Base-by-base conservation (phyloP, 2,797 vertebrate genomes). In the Phalloptychus januarius region DNA sequence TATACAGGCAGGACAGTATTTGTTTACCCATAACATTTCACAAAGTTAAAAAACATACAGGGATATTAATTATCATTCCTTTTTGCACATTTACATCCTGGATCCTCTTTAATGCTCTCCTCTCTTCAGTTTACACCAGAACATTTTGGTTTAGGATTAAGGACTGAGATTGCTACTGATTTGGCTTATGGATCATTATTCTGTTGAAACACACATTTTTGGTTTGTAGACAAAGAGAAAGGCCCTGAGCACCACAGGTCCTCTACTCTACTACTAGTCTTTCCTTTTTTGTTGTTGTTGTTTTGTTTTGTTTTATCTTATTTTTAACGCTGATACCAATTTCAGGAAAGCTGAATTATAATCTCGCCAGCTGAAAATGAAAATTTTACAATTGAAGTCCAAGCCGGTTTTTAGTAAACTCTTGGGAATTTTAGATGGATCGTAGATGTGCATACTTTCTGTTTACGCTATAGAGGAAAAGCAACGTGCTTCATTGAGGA, bases 401-500 rank as follows among this genome's bases (percentile, higher is more conserved):
- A 13, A 44, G 23, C 65, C 13, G 23, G n/a, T 38, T 42, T 69
- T n/a, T 16, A 25, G 10, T 12, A 7, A 69, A 15, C 23, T 69
- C 61, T 31, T 36, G 31, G 58, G 16, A 18, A 63, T 36, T 8
- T 20, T 63, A 63, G 36, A 38, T 38, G 16, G 11, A 36, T 23
- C 38, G 31, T 20, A 7, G 31, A 33, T 36, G 54, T 28, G 25
- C 58, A 42, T 40, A 25, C 36, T 77, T 74, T 81, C 69, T 72
- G 13, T 81, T 87, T 77, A 52, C 33, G 40, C 1, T 7, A 74
- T 70, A 84, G 0, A 54, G 69, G 80, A 87, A n/a, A n/a, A 82
- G 33, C 12, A 11, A 18, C 10, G 20, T 77, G n/a, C 0, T 1
- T 16, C 36, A 73, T 46, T 16, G 12, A 63, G 65, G 33, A 81